A percentile compares a stretch with the other conserved stretches of the same genome.
Conservation (phyloP, 2,113 vertebrate genomes). For the Phainopepla nitens region DNA sequence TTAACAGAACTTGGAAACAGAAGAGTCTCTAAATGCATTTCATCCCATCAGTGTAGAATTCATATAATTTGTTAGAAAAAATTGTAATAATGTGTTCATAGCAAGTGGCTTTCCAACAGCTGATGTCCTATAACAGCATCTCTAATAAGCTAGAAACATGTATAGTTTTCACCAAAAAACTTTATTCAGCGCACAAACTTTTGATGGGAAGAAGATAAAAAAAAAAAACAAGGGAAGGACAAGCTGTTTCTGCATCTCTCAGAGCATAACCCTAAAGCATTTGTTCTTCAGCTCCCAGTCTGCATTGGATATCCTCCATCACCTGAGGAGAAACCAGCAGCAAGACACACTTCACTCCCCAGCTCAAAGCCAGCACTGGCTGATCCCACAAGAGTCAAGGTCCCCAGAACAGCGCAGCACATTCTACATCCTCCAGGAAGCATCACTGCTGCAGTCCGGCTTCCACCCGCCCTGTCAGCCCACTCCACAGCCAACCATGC, state of each 20-base stretch:
- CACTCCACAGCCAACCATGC: accelerated
- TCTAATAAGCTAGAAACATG: background rate
- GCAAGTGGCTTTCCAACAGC: background rate
- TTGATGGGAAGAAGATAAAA: background rate
- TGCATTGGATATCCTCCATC: background rate
- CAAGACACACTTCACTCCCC: background rate
- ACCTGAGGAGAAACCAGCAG: background rate
- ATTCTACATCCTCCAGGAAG: background rate
- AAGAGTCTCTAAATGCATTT: background rate
- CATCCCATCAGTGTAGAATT: background rate
- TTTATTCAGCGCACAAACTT: background rate
- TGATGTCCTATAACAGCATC: background rate
- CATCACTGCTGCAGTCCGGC: background rate
- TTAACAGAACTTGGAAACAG: background rate
- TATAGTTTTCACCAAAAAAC: background rate
- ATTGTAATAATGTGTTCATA: background rate
- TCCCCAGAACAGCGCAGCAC: background rate
- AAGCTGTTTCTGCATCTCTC: background rate
- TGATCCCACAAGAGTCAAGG: accelerated
- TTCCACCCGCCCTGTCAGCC: no score
- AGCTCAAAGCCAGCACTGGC: background rate
- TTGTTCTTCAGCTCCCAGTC: background rate
- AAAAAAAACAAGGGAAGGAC: background rate
- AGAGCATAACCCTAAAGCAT: background rate
- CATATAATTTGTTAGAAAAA: background rate